These are phyloP conservation scores for Eidolon helvum DNA, from an alignment of 2,113 vertebrate genomes.

Conservation along the genomic window DNA sequence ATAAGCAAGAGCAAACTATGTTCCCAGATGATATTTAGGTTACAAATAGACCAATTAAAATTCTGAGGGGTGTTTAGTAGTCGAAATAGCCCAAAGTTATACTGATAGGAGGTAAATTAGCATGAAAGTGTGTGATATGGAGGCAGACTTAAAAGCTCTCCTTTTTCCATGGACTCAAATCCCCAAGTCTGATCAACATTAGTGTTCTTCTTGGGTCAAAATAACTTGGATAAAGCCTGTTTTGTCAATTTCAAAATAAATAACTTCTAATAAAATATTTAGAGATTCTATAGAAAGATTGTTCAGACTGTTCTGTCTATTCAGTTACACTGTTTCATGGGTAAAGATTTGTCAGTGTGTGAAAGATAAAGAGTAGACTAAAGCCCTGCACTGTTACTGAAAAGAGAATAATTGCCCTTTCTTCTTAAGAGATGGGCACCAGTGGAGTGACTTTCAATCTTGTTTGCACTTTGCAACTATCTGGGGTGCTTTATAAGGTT, in stretches of 20 bases:
- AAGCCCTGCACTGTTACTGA: neutral
- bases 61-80: slow-evolving; percentile 52
- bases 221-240: neutral
- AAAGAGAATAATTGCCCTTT: neutral
- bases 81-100: slow-evolving; percentile 44
- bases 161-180: neutral
- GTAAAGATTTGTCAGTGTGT: neutral
- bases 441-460: neutral
- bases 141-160: neutral
- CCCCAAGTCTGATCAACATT: neutral
- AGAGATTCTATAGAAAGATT: neutral
- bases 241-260: slow-evolving; percentile 12
- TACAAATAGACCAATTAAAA: slow-evolving; percentile 57
- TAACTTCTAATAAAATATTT: neutral
- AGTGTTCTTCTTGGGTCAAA: neutral
- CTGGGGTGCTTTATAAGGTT: neutral
- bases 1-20: slow-evolving; percentile 50
- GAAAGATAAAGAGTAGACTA: neutral
- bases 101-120: slow-evolving; percentile 27
- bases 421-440: neutral
- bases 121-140: neutral
- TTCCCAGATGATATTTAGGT: slow-evolving; percentile 46
- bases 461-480: neutral
- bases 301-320: neutral
- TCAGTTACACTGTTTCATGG: neutral